phyloP scores from a whole-genome alignment of 2,888 invertebrate species.

The Junonia oenone region DNA sequence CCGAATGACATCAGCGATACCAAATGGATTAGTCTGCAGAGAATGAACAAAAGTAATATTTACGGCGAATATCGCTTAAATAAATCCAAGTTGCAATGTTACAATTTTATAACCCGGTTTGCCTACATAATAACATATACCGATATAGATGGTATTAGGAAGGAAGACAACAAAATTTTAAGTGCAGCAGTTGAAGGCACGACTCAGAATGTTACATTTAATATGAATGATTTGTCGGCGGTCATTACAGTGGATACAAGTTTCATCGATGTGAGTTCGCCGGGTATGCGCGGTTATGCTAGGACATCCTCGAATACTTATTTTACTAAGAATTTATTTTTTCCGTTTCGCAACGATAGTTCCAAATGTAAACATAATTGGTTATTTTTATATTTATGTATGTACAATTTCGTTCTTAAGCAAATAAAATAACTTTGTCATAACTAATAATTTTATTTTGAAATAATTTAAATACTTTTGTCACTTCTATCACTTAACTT shows the following conservation, averaged over 20 bases:
- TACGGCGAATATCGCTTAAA: constrained; percentile 46
- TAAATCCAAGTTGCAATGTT: constrained; percentile 47
- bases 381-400: constrained; percentile 4
- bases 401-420: constrained; percentile 20
- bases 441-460: constrained; percentile 74
- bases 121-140: constrained; percentile 48
- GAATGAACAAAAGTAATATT: constrained; percentile 31
- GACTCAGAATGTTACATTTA: constrained; percentile 46
- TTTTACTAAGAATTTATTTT: constrained; percentile 86
- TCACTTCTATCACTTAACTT: constrained; percentile 72
- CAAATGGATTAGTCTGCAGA: constrained; percentile 48
- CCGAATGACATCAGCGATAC: constrained; percentile 46
- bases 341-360: constrained; percentile 77
- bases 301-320: constrained; percentile 82
- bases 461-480: constrained; percentile 75
- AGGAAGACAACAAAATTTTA: constrained; percentile 48
- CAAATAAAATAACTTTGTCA: constrained; percentile 67
- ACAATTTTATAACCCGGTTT: constrained; percentile 51
- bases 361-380: neutral
- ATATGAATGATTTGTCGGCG: constrained; percentile 42
- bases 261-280: constrained; percentile 58
- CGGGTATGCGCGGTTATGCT: constrained; percentile 57
- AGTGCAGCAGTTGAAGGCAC: constrained; percentile 38
- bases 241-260: constrained; percentile 55
- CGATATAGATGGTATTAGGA: constrained; percentile 37